phyloP scores from a whole-genome alignment of 2,113 vertebrate genomes.

The Tichodroma muraria region DNA sequence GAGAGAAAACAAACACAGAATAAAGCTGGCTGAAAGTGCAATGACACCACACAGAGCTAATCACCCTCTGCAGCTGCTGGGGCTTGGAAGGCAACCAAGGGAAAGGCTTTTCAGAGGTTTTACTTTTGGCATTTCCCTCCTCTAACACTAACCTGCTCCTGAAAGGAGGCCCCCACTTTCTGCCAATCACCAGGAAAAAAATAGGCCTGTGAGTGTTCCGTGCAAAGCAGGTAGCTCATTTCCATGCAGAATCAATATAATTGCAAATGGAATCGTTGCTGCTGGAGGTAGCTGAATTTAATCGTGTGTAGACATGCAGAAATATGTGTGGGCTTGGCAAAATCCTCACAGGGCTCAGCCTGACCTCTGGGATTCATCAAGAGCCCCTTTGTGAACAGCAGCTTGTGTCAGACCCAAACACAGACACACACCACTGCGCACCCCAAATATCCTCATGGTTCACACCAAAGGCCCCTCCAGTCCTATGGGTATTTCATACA shows the following conservation, averaged over 20 bases:
- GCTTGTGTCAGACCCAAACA: background rate
- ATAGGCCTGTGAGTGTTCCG: background rate
- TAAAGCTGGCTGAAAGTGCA: slow-evolving; percentile 14
- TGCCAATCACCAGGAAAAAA: background rate
- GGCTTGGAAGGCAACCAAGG: slow-evolving; percentile 15
- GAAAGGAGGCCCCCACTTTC: background rate
- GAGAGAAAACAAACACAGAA: background rate
- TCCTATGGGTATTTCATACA: background rate
- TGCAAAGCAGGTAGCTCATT: background rate
- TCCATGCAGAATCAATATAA: background rate
- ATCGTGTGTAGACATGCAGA: background rate
- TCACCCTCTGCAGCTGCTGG: slow-evolving; percentile 48
- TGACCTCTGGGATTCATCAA: background rate
- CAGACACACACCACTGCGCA: background rate
- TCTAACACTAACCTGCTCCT: background rate
- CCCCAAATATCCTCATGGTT: background rate
- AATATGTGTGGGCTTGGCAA: background rate
- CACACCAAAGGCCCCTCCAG: background rate
- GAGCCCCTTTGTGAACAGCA: background rate
- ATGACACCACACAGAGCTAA: background rate
- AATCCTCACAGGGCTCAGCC: background rate
- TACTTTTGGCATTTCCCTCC: background rate
- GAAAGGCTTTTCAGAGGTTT: background rate
- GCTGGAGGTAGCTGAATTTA: background rate
- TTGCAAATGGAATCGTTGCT: background rate